Base-by-base conservation (phyloP, 35 echinoderm and acorn worm genomes). In the Apostichopus parvimensis region DNA sequence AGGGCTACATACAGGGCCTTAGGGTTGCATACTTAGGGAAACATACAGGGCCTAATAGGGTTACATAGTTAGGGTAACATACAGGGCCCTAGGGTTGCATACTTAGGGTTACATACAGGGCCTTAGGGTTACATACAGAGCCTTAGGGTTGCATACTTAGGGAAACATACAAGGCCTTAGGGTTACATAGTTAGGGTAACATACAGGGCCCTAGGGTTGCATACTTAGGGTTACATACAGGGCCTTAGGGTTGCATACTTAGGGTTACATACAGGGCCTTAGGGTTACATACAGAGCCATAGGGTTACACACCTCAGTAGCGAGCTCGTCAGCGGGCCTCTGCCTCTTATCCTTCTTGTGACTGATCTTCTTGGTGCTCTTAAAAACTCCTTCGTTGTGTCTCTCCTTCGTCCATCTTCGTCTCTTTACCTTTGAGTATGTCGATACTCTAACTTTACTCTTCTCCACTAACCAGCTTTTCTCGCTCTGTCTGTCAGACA, bases 401-500 rank as follows among this genome's bases (percentile, higher is more conserved):
- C 34, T 68, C 88, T 22, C 88, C 21, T 91, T 79, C 0, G 72
- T 52, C 89, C 89, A 91, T 6, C 61, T 12, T 23, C 17, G 54
- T 28, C 89, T 57, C 6, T 91, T 11, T 11, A 77, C 61, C 77
- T 91, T 91, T 18, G 89, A 91, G 55, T 91, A 91, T 4, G 89
- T 91, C 6, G 89, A 78, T 23, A 91, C 89, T 66, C 59, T 79
- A 10, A 78, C 21, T 1, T 78, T 22, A 25, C 77, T 91, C 89
- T 91, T 91, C 73, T 91, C 72, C 22, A 79, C 34, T 53, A 91
- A 68, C 89, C 89, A 91, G 73, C 89, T 91, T 79, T 9, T 53
- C 76, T 91, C 89, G 52, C 89, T 91, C 22, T 91, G 89, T 21
- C 20, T 55, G 20, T 91, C 89, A 14, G 89, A 78, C 11, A 91